phyloP scores from a whole-genome alignment of 2,797 vertebrate genomes.

The Labeo calbasu region DNA sequence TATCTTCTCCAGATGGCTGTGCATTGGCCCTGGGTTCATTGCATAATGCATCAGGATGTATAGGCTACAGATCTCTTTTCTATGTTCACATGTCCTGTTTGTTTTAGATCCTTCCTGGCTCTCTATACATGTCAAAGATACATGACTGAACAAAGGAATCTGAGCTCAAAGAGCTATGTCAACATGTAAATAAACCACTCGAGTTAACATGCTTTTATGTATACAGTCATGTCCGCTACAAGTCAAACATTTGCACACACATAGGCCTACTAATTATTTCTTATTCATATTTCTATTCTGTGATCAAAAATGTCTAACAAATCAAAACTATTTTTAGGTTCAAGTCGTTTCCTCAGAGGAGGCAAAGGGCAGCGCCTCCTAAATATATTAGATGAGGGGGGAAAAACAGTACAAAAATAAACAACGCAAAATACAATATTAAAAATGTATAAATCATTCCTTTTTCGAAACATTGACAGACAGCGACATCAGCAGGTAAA shows the following conservation, averaged over 20 bases:
- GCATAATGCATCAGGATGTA: constrained; percentile 31
- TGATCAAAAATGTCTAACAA: not conserved
- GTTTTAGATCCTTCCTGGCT: constrained; percentile 39
- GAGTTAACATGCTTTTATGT: not conserved
- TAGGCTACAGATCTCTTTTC: constrained; percentile 17
- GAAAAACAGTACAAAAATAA: too few relatives aligned
- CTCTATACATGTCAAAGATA: constrained; percentile 19
- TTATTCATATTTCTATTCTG: not conserved
- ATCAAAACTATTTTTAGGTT: not conserved
- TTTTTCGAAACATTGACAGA: too few relatives aligned
- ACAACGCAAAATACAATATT: too few relatives aligned
- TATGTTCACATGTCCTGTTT: constrained; percentile 51
- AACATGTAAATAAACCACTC: not conserved
- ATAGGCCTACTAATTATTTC: not conserved
- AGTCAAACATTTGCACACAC: not conserved
- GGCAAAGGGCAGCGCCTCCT: too few relatives aligned
- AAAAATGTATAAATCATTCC: too few relatives aligned
- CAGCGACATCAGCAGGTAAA: too few relatives aligned
- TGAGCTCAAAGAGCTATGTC: constrained; percentile 8
- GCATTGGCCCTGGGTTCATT: not conserved
- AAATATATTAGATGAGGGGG: too few relatives aligned
- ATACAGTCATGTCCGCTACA: not conserved
- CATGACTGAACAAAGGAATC: constrained; percentile 8
- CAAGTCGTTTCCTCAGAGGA: too few relatives aligned
- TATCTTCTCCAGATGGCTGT: constrained; percentile 48